These are phyloP conservation scores for Zhuqinia jingwanae DNA, from an alignment of 2,888 invertebrate genomes.

Conservation along the genomic window DNA sequence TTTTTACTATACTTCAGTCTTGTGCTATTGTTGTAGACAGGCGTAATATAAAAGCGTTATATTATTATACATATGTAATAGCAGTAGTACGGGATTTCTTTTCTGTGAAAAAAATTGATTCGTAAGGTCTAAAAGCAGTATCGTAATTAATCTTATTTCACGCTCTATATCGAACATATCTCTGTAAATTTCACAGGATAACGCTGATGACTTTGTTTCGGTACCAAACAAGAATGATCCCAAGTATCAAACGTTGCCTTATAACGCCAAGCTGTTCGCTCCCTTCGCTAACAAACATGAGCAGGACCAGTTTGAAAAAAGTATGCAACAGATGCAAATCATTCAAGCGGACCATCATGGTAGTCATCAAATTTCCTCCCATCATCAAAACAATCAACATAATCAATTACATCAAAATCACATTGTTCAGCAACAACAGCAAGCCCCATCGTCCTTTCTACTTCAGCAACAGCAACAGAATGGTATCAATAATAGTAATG, in stretches of 20 bases:
- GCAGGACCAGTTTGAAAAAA: conserved; percentile 78
- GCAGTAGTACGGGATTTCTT: too few relatives aligned
- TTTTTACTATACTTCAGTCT: too few relatives aligned
- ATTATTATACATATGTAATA: too few relatives aligned
- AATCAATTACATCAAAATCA: conserved; percentile 80
- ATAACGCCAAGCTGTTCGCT: conserved; percentile 84
- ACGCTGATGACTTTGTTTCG: conserved; percentile 82
- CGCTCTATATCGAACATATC: neutral
- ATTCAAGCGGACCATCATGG: conserved; percentile 78
- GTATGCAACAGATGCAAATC: conserved; percentile 79
- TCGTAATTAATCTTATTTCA: conserved; percentile 48
- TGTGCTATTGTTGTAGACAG: too few relatives aligned
- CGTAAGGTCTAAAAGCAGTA: neutral
- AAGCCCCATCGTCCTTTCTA: conserved; percentile 76
- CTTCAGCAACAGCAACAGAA: conserved; percentile 74
- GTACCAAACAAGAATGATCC: conserved; percentile 92
- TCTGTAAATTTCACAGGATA: conserved; percentile 71
- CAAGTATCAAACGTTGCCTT: conserved; percentile 95
- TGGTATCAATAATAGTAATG: conserved; percentile 48
- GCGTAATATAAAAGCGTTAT: too few relatives aligned
- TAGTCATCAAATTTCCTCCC: conserved; percentile 78
- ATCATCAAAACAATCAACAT: conserved; percentile 75
- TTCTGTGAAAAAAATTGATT: neutral
- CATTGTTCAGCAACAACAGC: conserved; percentile 77
- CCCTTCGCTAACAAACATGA: conserved; percentile 77